These are phyloP conservation scores for Hemichromis elongatus DNA, from an alignment of 2,113 vertebrate genomes.

Conservation along the genomic window DNA sequence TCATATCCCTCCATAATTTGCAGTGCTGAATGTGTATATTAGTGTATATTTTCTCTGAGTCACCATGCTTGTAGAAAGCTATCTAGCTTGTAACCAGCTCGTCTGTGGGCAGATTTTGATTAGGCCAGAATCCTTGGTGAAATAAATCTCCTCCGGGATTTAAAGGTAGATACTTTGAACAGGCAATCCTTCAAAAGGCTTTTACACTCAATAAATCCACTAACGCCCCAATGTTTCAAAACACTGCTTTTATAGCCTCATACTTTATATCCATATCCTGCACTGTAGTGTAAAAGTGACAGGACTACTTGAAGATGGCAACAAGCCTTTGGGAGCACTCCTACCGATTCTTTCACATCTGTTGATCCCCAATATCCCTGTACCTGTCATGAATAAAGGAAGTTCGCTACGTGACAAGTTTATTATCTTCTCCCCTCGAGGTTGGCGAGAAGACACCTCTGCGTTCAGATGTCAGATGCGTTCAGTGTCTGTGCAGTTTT, in stretches of 20 bases:
- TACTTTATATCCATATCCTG: constrained; percentile 44
- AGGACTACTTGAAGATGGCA: constrained; percentile 46
- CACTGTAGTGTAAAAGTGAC: constrained; percentile 34
- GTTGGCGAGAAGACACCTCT: constrained; percentile 10
- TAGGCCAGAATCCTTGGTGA: constrained; percentile 19
- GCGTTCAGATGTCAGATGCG: constrained; percentile 7
- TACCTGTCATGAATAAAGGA: constrained; percentile 45
- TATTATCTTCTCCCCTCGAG: constrained; percentile 29
- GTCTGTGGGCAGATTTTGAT: constrained; percentile 24
- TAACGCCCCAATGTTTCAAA: constrained; percentile 47
- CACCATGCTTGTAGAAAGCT: neutral
- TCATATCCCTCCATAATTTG: neutral
- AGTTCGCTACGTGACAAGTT: constrained; percentile 40
- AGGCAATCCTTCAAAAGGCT: constrained; percentile 37
- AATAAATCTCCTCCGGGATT: constrained; percentile 53
- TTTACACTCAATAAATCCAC: constrained; percentile 59
- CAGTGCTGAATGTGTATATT: neutral
- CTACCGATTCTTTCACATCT: constrained; percentile 37
- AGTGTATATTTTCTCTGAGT: neutral
- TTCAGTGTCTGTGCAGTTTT: neutral
- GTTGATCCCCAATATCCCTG: constrained; percentile 44
- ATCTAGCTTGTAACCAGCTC: constrained; percentile 1
- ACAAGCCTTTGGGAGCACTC: constrained; percentile 43
- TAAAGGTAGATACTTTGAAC: constrained; percentile 48
- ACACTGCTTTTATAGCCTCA: constrained; percentile 40